Evolutionary conservation across 1,140 invertebrate genomes (phyloP).

Genomic region (Drusus annulatus): DNA sequence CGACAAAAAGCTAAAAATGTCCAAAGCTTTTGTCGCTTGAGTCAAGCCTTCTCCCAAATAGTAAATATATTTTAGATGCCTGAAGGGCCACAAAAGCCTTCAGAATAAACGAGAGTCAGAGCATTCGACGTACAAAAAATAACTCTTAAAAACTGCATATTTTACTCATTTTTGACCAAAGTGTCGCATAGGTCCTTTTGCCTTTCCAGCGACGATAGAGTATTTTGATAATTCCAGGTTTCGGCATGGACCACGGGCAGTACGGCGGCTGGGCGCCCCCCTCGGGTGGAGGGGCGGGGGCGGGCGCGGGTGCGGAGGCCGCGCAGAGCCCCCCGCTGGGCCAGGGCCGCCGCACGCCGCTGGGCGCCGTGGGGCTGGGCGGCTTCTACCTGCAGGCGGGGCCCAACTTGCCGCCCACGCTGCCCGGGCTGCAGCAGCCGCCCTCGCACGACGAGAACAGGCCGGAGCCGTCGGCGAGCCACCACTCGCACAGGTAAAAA

Average conservation of each 20-base stretch:
- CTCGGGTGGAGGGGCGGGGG: constrained; percentile 16
- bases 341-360: constrained; percentile 82
- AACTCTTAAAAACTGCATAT: too few species aligned
- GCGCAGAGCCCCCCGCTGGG: constrained; percentile 72
- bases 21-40: too few species aligned
- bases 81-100: too few species aligned
- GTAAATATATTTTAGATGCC: too few species aligned
- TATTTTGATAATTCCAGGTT: neutral
- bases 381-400: constrained; percentile 81
- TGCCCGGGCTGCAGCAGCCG: constrained; percentile 69
- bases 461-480: constrained; percentile 75
- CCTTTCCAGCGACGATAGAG: too few species aligned
- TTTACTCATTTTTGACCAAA: too few species aligned
- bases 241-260: constrained; percentile 51
- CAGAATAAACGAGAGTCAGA: too few species aligned
- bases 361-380: constrained; percentile 86
- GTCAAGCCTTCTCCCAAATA: too few species aligned
- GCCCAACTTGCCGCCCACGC: constrained; percentile 72
- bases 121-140: too few species aligned
- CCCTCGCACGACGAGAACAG: constrained; percentile 85
- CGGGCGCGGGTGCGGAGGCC: constrained; percentile 61
- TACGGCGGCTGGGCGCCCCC: constrained; percentile 45
- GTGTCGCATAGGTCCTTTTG: too few species aligned
- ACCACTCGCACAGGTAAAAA: constrained; percentile 63
- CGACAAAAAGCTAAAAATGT: too few species aligned